phyloP scores from a whole-genome alignment of 2,888 invertebrate species.

The Sympetrum striolatum region DNA sequence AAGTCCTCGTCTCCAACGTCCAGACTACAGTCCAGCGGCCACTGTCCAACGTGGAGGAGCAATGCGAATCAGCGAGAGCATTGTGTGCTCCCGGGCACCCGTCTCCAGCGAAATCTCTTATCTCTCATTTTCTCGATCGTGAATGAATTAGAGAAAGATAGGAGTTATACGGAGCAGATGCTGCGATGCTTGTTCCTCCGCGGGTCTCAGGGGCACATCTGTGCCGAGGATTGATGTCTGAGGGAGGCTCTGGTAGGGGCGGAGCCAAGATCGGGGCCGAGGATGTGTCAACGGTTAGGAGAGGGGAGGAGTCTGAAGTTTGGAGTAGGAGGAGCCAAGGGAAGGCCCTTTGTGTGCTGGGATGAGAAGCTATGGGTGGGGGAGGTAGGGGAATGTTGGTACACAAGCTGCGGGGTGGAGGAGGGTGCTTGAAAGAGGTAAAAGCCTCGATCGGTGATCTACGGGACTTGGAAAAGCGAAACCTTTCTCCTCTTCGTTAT shows the following conservation, averaged over 20 bases:
- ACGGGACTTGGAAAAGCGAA: background rate
- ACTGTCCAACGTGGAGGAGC: background rate
- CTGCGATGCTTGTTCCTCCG: background rate
- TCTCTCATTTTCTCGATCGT: background rate
- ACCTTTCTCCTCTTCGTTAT: background rate
- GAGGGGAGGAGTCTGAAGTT: background rate
- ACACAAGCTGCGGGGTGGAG: background rate
- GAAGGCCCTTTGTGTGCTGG: background rate
- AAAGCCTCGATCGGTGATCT: background rate
- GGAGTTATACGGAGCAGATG: background rate
- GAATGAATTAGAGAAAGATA: background rate
- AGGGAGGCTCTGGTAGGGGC: background rate
- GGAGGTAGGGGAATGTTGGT: background rate
- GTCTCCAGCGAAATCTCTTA: background rate
- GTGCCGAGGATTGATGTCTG: background rate
- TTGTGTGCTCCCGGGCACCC: background rate
- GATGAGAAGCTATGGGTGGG: background rate
- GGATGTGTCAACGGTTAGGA: background rate
- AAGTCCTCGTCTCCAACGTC: too few species aligned
- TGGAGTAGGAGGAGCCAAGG: background rate
- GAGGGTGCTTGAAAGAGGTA: background rate
- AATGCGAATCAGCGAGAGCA: background rate
- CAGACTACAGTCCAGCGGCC: background rate
- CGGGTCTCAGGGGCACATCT: background rate
- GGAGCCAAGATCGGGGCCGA: background rate